These are phyloP conservation scores for Drosophila oshimai DNA, from an alignment of 1,140 invertebrate genomes.

Conservation along the genomic window DNA sequence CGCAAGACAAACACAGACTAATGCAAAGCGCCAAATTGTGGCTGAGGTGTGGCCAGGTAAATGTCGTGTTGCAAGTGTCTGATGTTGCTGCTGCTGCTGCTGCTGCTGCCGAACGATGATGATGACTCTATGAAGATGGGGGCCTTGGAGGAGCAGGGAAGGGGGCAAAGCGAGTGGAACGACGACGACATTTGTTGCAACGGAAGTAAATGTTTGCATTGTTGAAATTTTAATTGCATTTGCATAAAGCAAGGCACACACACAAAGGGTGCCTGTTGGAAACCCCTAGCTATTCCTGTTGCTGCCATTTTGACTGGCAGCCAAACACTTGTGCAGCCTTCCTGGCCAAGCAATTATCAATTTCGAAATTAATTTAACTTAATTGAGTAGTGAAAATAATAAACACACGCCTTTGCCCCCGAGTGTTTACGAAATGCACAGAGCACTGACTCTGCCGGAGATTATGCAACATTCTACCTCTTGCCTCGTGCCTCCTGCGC, in stretches of 20 bases:
- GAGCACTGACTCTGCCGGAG: background rate
- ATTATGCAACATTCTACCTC: conserved; percentile 44
- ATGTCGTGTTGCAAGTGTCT: too few species aligned
- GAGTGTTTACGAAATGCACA: conserved; percentile 37
- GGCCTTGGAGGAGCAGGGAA: conserved; percentile 1
- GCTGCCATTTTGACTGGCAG: conserved; percentile 61
- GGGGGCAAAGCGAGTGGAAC: conserved; percentile 1
- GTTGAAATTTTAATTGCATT: conserved; percentile 82
- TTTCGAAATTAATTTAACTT: conserved; percentile 81
- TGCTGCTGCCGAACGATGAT: conserved; percentile 8
- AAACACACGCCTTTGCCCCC: conserved; percentile 51
- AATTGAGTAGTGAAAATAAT: conserved; percentile 81
- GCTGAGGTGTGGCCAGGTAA: conserved; percentile 64
- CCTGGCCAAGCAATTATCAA: conserved; percentile 68
- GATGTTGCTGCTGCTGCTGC: conserved; percentile 3
- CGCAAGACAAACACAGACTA: conserved; percentile 70
- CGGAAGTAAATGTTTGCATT: conserved; percentile 82
- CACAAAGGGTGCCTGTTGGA: background rate
- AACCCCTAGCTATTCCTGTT: background rate
- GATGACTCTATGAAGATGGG: conserved; percentile 51
- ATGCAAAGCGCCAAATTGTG: conserved; percentile 73
- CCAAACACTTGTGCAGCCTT: conserved; percentile 30
- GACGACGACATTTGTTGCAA: conserved; percentile 73
- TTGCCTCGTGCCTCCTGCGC: background rate
- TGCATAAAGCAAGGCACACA: conserved; percentile 69